These are phyloP conservation scores for Pardosa pseudoannulata DNA, from an alignment of 2,888 invertebrate species.

Conservation along the genomic window DNA sequence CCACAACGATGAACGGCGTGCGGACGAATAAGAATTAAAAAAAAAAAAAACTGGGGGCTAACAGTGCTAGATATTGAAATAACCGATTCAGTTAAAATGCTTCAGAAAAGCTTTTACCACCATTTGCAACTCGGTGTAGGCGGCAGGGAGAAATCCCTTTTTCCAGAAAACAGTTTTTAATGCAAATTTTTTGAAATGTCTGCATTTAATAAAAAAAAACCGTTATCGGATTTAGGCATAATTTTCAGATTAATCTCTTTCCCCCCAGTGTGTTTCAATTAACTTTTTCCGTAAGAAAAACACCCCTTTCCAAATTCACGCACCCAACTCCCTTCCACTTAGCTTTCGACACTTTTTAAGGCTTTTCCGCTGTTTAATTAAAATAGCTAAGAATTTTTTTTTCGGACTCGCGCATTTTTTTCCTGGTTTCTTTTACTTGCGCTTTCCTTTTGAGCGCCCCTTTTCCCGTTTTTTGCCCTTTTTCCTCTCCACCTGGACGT, in stretches of 20 bases:
- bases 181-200: slow-evolving; percentile 72
- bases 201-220: slow-evolving; percentile 71
- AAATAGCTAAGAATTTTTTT: slow-evolving; percentile 62
- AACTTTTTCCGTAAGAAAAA: slow-evolving; percentile 66
- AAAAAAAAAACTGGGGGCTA: too few species aligned
- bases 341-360: slow-evolving; percentile 70
- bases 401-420: slow-evolving; percentile 22
- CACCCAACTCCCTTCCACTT: slow-evolving; percentile 64
- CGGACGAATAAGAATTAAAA: slow-evolving; percentile 2
- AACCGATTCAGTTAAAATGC: slow-evolving; percentile 54
- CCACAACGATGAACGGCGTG: slow-evolving; percentile 48
- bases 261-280: slow-evolving; percentile 70
- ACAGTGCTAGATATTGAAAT: slow-evolving; percentile 30
- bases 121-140: slow-evolving; percentile 30
- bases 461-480: slow-evolving; percentile 36
- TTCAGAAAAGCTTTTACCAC: slow-evolving; percentile 65
- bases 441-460: slow-evolving; percentile 19
- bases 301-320: slow-evolving; percentile 53
- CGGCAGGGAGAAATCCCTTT: slow-evolving; percentile 40
- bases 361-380: slow-evolving; percentile 72
- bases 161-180: slow-evolving; percentile 69
- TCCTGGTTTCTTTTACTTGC: slow-evolving; percentile 42
- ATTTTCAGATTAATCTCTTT: slow-evolving; percentile 69
- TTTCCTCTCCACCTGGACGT: slow-evolving; percentile 35
- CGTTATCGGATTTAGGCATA: slow-evolving; percentile 72